Evolutionary conservation across 2,797 vertebrate genomes (phyloP).

Genomic region (Channa striata): DNA sequence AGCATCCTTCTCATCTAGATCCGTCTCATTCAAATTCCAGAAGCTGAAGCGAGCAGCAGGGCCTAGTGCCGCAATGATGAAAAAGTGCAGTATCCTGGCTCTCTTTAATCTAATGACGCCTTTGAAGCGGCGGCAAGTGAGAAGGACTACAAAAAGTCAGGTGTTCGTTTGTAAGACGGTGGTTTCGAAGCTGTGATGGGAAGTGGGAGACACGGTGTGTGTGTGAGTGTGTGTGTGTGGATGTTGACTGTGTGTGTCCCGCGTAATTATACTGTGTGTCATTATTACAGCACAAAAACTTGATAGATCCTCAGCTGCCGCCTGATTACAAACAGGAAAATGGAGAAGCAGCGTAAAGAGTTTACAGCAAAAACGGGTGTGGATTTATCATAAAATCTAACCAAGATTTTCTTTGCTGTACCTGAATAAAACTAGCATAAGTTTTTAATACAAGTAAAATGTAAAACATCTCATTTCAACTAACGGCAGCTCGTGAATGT

Average conservation of each 20-base stretch:
- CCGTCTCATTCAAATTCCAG: slow-evolving; percentile 68
- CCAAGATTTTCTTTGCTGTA: too few relatives aligned
- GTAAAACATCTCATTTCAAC: not conserved
- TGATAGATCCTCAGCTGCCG: not conserved
- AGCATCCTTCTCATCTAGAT: slow-evolving; percentile 45
- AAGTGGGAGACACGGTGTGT: slow-evolving; percentile 31
- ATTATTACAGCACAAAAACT: not conserved
- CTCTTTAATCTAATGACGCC: slow-evolving; percentile 68
- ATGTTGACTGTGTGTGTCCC: not conserved
- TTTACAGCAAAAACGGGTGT: not conserved
- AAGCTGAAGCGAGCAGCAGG: slow-evolving; percentile 28
- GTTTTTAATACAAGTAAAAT: not conserved
- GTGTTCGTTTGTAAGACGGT: slow-evolving; percentile 39
- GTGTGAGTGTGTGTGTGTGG: slow-evolving; percentile 12
- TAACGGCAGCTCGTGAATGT: slow-evolving; percentile 12
- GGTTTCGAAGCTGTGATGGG: slow-evolving; percentile 36
- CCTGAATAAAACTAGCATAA: too few relatives aligned
- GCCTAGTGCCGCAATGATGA: slow-evolving; percentile 33
- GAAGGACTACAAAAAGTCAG: slow-evolving; percentile 61
- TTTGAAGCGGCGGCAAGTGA: slow-evolving; percentile 68
- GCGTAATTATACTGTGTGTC: slow-evolving; percentile 20
- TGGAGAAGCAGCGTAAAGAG: not conserved
- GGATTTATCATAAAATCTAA: too few relatives aligned
- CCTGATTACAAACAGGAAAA: not conserved
- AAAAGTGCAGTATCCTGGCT: slow-evolving; percentile 29